Base-by-base conservation (phyloP, 2,888 invertebrate species). In the Tetheella fluctuosa region DNA sequence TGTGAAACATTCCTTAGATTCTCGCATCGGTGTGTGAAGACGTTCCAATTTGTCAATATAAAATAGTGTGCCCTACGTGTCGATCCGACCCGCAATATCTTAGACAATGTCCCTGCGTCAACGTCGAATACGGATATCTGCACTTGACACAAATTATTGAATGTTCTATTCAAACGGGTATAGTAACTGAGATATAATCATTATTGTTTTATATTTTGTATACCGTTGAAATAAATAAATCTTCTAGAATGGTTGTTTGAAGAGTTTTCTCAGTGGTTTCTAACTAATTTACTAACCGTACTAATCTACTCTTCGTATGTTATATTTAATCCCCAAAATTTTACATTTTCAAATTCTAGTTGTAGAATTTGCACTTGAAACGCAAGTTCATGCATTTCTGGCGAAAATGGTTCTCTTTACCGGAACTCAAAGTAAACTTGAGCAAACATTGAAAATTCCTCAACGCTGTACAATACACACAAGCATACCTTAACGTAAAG, bases 321-420 rank as follows among this genome's bases (percentile, higher is more conserved):
- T 2, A 3, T 28, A 0, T 28, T 30, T 7, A 10, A 30, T 10
- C 30, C 64, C 68, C 58, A 65, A 64, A 58, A 10, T 48, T 48
- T 48, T 20, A 48, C 2, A 48, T 66, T 62, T 53, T 58, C 64
- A 67, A n/a, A 68, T 62, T 61, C 61, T 54, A 62, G 64, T 64
- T 64, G 66, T 61, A 65, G 64, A 65, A 71, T 69, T 65, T 68
- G 61, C 67, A 69, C 64, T 67, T 69, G 67, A 78, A 80, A 77
- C 70, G 75, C 75, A 80, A 76, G 80, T 67, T 74, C 67, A 62
- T 59, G 69, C 67, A 71, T 64, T 70, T 74, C 63, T 67, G 58
- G 59, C 60, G 64, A 72, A 66, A 64, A 58, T 63, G 68, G 62
- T 68, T 63, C 57, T 64, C 58, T 59, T 52, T 62, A 57, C 54